These are phyloP conservation scores for Cataglyphis livida DNA, from an alignment of 2,888 invertebrate genomes.

Conservation along the genomic window DNA sequence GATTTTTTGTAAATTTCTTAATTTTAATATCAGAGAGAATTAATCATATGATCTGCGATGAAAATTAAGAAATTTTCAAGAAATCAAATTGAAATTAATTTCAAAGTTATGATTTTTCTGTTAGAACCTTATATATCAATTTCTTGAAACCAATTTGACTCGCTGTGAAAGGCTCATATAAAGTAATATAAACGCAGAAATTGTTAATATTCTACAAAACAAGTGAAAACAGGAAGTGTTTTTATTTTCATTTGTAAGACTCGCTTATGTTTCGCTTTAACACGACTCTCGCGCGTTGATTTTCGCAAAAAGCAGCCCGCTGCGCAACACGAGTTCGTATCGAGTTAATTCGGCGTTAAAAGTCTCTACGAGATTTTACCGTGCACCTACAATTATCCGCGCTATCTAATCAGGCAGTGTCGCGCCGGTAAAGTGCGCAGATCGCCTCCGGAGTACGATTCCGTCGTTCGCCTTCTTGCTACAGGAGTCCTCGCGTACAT, in stretches of 20 bases:
- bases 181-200: neutral
- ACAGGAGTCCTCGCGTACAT: neutral
- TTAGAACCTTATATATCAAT: too few species aligned
- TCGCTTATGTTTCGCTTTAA: neutral
- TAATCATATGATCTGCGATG: neutral
- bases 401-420: slow-evolving; percentile 47
- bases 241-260: neutral
- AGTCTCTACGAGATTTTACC: slow-evolving; percentile 25
- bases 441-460: slow-evolving; percentile 54
- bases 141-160: neutral
- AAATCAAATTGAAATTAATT: neutral
- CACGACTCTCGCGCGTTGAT: neutral
- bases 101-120: neutral
- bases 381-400: slow-evolving; percentile 34
- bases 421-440: slow-evolving; percentile 49
- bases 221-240: neutral
- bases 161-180: neutral
- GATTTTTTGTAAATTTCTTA: neutral
- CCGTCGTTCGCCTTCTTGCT: slow-evolving; percentile 57
- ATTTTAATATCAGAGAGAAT: neutral
- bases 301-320: neutral
- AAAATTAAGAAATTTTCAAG: neutral
- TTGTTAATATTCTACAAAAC: neutral
- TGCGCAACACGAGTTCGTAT: neutral
- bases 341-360: slow-evolving; percentile 49